Base-by-base conservation (phyloP, 2,888 invertebrate genomes). In the Zaprionus bogoriensis region DNA sequence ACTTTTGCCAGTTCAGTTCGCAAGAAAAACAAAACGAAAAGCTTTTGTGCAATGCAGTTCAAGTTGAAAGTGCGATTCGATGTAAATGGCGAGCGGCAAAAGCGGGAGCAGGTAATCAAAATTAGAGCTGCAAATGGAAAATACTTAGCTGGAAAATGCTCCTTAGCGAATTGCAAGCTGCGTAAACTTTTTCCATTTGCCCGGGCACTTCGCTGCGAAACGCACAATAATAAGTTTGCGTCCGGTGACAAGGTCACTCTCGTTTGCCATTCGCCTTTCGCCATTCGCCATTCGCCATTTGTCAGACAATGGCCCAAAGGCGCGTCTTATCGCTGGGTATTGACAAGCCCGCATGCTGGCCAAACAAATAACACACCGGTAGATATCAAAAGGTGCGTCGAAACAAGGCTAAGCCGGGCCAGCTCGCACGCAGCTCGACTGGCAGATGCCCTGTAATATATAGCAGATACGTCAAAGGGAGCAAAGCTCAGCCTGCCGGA, bases 111-210 rank as follows among this genome's bases (percentile, higher is more conserved):
- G 47, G 58, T 67, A 79, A 73, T 86, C 70, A 87, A 74, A 80
- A 84, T 74, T 77, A 68, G 58, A 80, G 66, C 67, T 55, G 30
- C 27, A 65, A 79, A 83, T 66, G 61, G 54, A 63, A 64, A 75
- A 80, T 79, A 23, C 39, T 48, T 57, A 59, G 65, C 53, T 79
- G 20, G n/a, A 19, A 27, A 64, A 53, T 39, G 23, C 27, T 47
- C 47, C 50, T 45, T 48, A 32, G 7, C 51, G 61, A 45, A 52
- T 47, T 17, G 46, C 4, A 25, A 50, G 41, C 28, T 50, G 54
- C 50, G 36, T 19, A 46, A 80, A 73, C 45, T 77, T 77, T 77
- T 73, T 61, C 47, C 66, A 69, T 81, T 68, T 53, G 10, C 19
- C 7, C 30, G 48, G n/a, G n/a, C n/a, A n/a, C n/a, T n/a, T n/a